phyloP scores from a whole-genome alignment of 2,113 vertebrate genomes.

The Paralichthys olivaceus region DNA sequence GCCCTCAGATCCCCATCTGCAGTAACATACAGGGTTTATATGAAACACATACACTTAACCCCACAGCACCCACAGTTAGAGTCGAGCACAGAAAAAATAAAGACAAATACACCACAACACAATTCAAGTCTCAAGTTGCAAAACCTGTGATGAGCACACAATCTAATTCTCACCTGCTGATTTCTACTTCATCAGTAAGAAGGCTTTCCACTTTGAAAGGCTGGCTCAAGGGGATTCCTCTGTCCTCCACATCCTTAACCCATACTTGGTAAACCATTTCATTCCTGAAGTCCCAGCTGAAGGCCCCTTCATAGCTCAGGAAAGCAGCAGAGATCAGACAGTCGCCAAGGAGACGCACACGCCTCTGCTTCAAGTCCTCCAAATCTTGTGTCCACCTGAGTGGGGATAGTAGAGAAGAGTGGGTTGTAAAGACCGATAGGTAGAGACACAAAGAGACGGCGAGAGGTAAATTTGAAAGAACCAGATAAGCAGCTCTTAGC shows the following conservation, averaged over 20 bases:
- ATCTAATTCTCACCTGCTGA: slow-evolving; percentile 87
- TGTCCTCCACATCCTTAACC: slow-evolving; percentile 85
- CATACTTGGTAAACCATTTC: slow-evolving; percentile 90
- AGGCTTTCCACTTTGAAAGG: slow-evolving; percentile 91
- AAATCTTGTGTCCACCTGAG: slow-evolving; percentile 91
- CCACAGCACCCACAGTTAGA: neutral
- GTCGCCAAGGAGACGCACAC: slow-evolving; percentile 90
- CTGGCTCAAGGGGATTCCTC: slow-evolving; percentile 89
- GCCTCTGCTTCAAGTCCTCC: slow-evolving; percentile 85
- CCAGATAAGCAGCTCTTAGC: no score
- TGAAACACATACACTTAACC: neutral
- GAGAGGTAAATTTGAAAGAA: neutral
- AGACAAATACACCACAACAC: neutral
- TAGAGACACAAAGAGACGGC: neutral
- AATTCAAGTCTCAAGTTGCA: neutral
- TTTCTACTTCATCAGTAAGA: slow-evolving; percentile 92
- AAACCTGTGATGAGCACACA: neutral
- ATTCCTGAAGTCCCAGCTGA: slow-evolving; percentile 93
- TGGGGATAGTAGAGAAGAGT: neutral
- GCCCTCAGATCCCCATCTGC: slow-evolving; percentile 95
- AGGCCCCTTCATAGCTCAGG: slow-evolving; percentile 94
- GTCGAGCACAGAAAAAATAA: neutral
- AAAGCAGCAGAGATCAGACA: slow-evolving; percentile 93
- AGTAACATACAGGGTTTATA: slow-evolving; percentile 22
- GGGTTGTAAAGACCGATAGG: neutral